Evolutionary conservation across 2,797 vertebrate genomes (phyloP).

Genomic region (Parotocinclus haroldoi): DNA sequence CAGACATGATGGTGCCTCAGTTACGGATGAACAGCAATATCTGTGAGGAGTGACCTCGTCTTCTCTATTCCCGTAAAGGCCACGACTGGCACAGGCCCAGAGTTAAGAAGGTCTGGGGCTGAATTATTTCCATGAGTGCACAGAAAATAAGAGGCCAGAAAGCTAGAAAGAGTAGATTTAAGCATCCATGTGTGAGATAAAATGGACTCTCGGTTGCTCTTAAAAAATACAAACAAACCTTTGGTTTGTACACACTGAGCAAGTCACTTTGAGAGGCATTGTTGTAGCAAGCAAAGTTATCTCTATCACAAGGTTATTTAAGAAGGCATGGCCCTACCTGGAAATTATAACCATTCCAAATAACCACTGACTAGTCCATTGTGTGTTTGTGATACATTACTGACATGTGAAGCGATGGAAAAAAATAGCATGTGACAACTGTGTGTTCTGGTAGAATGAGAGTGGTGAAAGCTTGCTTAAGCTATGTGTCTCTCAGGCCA

Average conservation of each 20-base stretch:
- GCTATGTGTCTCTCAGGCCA: background rate
- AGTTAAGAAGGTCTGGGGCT: conserved; percentile 67
- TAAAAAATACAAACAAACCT: too few species aligned
- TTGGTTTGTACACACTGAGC: too few species aligned
- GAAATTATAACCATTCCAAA: too few species aligned
- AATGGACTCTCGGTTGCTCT: background rate
- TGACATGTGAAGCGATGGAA: conserved; percentile 4
- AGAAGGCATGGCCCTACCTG: too few species aligned
- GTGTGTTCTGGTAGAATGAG: conserved; percentile 1
- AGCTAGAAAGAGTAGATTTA: conserved; percentile 22
- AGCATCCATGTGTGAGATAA: background rate
- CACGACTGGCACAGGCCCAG: conserved; percentile 47
- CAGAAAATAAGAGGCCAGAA: background rate
- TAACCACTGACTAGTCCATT: background rate
- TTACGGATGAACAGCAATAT: conserved; percentile 9
- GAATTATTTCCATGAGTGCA: conserved; percentile 47
- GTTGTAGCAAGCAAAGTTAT: too few species aligned
- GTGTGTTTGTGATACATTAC: background rate
- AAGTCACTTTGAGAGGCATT: too few species aligned
- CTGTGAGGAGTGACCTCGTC: conserved; percentile 55
- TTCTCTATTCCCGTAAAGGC: conserved; percentile 57
- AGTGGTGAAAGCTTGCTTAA: conserved; percentile 12
- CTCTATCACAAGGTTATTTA: too few species aligned
- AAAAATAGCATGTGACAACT: conserved; percentile 15
- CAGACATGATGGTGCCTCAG: too few species aligned